Evolutionary conservation across 2,113 vertebrate species (phyloP).

Genomic region (Perognathus longimembris): DNA sequence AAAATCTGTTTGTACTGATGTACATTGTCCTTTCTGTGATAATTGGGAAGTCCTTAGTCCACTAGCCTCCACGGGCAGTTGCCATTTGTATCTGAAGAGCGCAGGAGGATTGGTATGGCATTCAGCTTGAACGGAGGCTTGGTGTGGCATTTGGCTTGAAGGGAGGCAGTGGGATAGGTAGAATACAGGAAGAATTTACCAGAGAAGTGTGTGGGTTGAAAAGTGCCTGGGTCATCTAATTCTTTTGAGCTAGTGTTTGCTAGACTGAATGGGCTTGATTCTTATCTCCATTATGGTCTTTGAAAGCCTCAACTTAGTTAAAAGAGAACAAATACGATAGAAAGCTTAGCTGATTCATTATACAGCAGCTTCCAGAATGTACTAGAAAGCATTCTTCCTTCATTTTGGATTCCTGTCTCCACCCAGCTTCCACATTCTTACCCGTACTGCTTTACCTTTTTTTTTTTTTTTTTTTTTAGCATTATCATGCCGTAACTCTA

Average conservation of each 20-base stretch:
- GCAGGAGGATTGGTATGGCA: rapidly evolving
- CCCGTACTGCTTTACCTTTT: no score
- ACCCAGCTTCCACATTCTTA: background rate
- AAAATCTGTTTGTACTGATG: background rate
- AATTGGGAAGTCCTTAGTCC: background rate
- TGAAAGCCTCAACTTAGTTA: background rate
- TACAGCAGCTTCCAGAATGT: background rate
- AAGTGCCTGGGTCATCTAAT: background rate
- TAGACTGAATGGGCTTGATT: constrained; percentile 20
- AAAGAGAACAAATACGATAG: background rate
- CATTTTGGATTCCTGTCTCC: background rate
- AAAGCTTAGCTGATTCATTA: background rate
- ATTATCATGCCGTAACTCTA: background rate
- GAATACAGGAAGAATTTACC: background rate
- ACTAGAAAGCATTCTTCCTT: background rate
- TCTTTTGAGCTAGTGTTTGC: background rate
- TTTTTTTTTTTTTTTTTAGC: background rate
- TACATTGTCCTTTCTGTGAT: background rate
- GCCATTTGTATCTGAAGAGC: background rate
- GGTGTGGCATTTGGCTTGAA: no score
- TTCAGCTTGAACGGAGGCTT: no score
- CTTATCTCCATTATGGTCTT: constrained; percentile 21
- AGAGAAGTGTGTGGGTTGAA: background rate
- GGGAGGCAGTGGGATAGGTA: background rate
- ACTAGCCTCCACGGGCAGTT: background rate